Evolutionary conservation across 2,797 vertebrate species (phyloP), one percentile per base, ranked within the genome.

Genomic region (Sebastes minor): DNA sequence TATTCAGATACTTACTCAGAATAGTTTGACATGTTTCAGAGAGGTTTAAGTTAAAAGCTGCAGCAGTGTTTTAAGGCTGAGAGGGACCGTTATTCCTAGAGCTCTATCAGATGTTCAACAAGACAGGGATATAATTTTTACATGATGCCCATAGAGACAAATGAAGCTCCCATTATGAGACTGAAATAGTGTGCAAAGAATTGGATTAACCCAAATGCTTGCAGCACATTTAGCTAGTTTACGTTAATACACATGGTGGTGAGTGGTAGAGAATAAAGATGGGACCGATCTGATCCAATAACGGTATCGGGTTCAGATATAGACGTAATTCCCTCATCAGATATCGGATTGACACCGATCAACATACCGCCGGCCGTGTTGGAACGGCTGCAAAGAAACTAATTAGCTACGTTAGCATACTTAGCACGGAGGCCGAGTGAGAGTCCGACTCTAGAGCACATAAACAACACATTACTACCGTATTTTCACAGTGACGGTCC

Each of bases 1-100:
- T 30, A 52, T 20, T 52, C 46, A 52, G 46, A 66, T 5, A 76
- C 49, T 62, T 68, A 57, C 14, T 77, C 53, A 4, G 52, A 76
- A 60, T 16, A 60, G 20, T 72, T 62, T 61, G 30, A 73, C 38
- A 38, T 63, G 55, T 74, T 74, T 30, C 4, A 56, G 23, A 49
- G 32, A 68, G 8, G 27, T 64, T 30, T 46, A 22, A 46, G 33
- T 52, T 68, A 28, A 71, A 80, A 73, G 49, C 30, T 66, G 16
- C 38, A 66, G 46, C 42, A 55, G 18, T 49, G 28, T 66, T 78
- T 46, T 42, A 76, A 13, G 33, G 22, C 30, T 30, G 46, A 62
- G 57, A 74, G 11, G 16, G 33, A 55, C n/a, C 46, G 23, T 52
- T 25, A 33, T 64, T 68, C 66, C 63, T 71, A 20, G 42, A 27